A percentile compares a stretch with the other conserved stretches of the same genome.
phyloP scores from a whole-genome alignment of 2,797 vertebrate species.

The Amblyraja radiata region DNA sequence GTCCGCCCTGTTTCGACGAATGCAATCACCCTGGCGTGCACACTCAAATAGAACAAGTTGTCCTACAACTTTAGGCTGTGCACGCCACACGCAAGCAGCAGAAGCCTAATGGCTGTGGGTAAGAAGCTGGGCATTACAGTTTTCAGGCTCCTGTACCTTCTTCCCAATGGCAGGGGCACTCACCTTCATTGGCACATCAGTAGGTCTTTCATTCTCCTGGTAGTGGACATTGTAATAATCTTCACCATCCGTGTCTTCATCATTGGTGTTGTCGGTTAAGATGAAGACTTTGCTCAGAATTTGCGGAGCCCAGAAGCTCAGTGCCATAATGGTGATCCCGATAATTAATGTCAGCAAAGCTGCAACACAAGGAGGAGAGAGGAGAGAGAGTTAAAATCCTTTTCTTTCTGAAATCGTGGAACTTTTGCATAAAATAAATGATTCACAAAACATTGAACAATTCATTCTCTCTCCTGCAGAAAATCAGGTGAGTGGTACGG shows the following conservation, averaged over 20 bases:
- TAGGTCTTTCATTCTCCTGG: neutral
- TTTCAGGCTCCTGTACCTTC: too few species aligned
- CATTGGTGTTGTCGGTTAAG: neutral
- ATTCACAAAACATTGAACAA: neutral
- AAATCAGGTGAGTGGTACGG: neutral
- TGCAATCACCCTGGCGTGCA: too few species aligned
- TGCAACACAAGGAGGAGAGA: neutral
- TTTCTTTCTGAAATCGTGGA: neutral
- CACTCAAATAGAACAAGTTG: too few species aligned
- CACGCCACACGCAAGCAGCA: too few species aligned
- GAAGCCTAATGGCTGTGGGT: too few species aligned
- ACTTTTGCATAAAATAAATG: neutral
- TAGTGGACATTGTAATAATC: neutral
- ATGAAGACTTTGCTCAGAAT: neutral
- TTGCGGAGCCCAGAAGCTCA: neutral
- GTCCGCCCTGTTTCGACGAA: too few species aligned
- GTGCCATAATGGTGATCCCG: neutral
- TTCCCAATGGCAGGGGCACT: neutral
- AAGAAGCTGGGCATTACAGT: too few species aligned
- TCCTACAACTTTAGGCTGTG: too few species aligned
- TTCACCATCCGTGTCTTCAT: neutral
- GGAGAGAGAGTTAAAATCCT: neutral
- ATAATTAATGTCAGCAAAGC: conserved; percentile 7
- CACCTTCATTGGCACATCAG: neutral
- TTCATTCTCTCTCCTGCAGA: neutral